Evolutionary conservation across 2,797 vertebrate genomes (phyloP).

Genomic region (Microctenopoma lineatum): DNA sequence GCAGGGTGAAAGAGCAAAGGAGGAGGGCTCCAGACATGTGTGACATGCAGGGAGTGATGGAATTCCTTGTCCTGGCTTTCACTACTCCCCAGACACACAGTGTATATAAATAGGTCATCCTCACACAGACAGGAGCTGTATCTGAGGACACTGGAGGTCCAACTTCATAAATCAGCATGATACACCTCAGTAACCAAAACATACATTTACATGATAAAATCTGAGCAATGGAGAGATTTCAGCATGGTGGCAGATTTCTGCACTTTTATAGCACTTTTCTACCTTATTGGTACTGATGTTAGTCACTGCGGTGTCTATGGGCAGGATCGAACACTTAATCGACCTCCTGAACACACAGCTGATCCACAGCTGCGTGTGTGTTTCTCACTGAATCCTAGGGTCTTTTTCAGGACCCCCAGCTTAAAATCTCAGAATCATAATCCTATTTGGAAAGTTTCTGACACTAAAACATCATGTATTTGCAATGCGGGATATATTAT

Average conservation of each 20-base stretch:
- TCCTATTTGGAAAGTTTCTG: too few species aligned
- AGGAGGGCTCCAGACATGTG: slow-evolving; percentile 61
- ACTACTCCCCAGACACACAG: slow-evolving; percentile 54
- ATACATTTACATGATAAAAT: slow-evolving; percentile 66
- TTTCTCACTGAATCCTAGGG: slow-evolving; percentile 7
- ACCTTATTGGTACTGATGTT: too few species aligned
- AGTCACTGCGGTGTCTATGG: too few species aligned
- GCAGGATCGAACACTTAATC: too few species aligned
- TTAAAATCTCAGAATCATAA: too few species aligned
- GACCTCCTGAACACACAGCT: too few species aligned
- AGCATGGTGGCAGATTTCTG: too few species aligned
- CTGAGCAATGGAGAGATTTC: slow-evolving; percentile 22
- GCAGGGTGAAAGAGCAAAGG: slow-evolving; percentile 61
- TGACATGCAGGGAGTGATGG: slow-evolving; percentile 63
- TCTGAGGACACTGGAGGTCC: slow-evolving; percentile 62
- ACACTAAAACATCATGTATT: too few species aligned
- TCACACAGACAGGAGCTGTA: slow-evolving; percentile 62
- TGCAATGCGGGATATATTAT: too few species aligned
- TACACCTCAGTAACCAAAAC: slow-evolving; percentile 61
- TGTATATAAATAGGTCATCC: slow-evolving; percentile 75
- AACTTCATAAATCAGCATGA: slow-evolving; percentile 72
- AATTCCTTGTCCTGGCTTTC: slow-evolving; percentile 66
- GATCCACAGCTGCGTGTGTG: not conserved
- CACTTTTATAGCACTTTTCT: too few species aligned
- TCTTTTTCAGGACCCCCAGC: too few species aligned